These are phyloP conservation scores for Anoplius nigerrimus DNA, from an alignment of 2,888 invertebrate genomes.

Conservation along the genomic window DNA sequence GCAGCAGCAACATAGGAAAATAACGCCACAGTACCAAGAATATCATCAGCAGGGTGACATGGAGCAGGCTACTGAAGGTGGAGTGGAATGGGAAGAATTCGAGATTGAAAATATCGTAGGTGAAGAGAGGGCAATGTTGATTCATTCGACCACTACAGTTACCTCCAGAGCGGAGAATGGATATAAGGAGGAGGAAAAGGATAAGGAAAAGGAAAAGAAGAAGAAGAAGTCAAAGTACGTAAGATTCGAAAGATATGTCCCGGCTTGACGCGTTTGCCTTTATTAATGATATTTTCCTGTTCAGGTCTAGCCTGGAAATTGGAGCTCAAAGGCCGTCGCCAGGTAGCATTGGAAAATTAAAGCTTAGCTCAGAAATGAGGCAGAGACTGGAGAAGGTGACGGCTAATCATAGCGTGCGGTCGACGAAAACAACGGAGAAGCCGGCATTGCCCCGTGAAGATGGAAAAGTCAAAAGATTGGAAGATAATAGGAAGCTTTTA, in stretches of 20 bases:
- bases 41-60: conserved; percentile 74
- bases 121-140: conserved; percentile 62
- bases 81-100: conserved; percentile 91
- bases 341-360: conserved; percentile 92
- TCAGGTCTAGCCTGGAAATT: conserved; percentile 83
- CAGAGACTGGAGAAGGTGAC: conserved; percentile 92
- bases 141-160: conserved; percentile 51
- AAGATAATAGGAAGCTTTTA: conserved; percentile 90
- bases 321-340: conserved; percentile 89
- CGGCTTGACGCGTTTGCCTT: background rate
- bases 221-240: conserved; percentile 25
- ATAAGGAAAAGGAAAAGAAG: conserved; percentile 69
- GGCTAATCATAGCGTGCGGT: conserved; percentile 90
- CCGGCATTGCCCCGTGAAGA: conserved; percentile 79
- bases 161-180: conserved; percentile 67
- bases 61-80: conserved; percentile 71
- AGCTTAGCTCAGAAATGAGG: conserved; percentile 94
- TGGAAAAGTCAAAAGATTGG: conserved; percentile 84
- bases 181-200: conserved; percentile 69
- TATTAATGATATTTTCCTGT: conserved; percentile 15
- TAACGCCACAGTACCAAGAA: conserved; percentile 82
- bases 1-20: conserved; percentile 81
- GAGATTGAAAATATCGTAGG: conserved; percentile 80
- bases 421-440: conserved; percentile 85
- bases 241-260: background rate